These are phyloP conservation scores for Empidonax traillii DNA, from an alignment of 2,113 vertebrate genomes.

Conservation along the genomic window DNA sequence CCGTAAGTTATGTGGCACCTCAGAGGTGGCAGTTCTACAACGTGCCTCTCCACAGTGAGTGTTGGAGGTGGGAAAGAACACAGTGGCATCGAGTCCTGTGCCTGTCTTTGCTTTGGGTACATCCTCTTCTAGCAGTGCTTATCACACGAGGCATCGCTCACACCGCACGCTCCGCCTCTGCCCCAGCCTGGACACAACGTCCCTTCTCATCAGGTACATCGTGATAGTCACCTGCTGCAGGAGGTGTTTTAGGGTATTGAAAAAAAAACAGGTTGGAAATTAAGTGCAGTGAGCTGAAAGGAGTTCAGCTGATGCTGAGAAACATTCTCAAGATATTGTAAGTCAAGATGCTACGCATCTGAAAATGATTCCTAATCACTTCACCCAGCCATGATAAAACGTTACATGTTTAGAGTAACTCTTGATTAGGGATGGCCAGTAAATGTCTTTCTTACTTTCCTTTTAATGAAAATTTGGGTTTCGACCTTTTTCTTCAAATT, in stretches of 20 bases:
- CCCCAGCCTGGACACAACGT: neutral
- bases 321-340: neutral
- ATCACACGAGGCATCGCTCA: accelerated
- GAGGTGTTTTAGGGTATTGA: no score
- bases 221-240: neutral
- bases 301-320: neutral
- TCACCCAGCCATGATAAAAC: neutral
- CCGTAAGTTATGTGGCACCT: neutral
- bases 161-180: neutral
- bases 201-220: neutral
- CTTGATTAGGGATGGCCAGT: neutral
- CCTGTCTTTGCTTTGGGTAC: neutral
- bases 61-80: neutral
- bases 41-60: neutral
- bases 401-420: neutral
- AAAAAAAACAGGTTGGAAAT: neutral
- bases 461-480: neutral
- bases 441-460: neutral
- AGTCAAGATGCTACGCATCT: neutral
- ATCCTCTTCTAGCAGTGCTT: neutral
- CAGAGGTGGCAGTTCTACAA: neutral
- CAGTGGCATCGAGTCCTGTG: neutral
- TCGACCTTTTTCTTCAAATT: neutral
- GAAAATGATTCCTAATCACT: neutral
- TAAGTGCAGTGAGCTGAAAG: neutral